Conservation (phyloP, 1,140 invertebrate species). For the Andricus grossulariae region DNA sequence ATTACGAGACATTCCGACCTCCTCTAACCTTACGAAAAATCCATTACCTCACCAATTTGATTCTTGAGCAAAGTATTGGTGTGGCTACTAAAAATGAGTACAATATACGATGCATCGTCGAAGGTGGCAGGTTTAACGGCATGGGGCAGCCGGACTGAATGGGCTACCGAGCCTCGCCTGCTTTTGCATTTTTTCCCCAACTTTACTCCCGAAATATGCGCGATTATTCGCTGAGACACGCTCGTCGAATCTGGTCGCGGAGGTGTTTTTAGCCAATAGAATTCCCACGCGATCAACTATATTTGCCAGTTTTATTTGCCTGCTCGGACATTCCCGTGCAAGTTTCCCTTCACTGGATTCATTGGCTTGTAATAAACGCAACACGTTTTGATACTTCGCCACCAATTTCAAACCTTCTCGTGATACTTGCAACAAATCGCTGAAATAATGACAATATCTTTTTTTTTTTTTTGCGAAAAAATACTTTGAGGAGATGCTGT, state of each 20-base stretch:
- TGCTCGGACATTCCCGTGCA: slow-evolving; percentile 13
- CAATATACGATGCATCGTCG: slow-evolving; percentile 28
- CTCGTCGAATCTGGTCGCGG: not conserved
- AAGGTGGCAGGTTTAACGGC: slow-evolving; percentile 26
- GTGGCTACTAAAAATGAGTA: slow-evolving; percentile 25
- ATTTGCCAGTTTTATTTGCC: slow-evolving; percentile 26
- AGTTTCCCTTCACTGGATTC: slow-evolving; percentile 1
- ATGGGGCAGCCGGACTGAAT: not conserved
- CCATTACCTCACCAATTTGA: slow-evolving; percentile 5
- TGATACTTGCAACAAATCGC: slow-evolving; percentile 26
- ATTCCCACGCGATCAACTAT: slow-evolving; percentile 26
- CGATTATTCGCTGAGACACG: not conserved
- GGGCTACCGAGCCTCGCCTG: slow-evolving; percentile 4
- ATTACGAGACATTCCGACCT: slow-evolving; percentile 29
- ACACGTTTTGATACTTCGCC: slow-evolving; percentile 27
- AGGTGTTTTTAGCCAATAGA: slow-evolving; percentile 27
- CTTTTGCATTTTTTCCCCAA: too few relatives aligned
- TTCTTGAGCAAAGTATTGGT: slow-evolving; percentile 2
- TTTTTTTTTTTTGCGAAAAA: not conserved
- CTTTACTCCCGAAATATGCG: not conserved
- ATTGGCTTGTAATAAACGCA: not conserved
- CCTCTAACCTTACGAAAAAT: slow-evolving; percentile 29
- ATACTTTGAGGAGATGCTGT: slow-evolving; percentile 7
- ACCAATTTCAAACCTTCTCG: slow-evolving; percentile 8
- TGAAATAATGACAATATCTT: slow-evolving; percentile 11